phyloP scores from a whole-genome alignment of 2,113 vertebrate genomes.

The Corythornis cristatus region DNA sequence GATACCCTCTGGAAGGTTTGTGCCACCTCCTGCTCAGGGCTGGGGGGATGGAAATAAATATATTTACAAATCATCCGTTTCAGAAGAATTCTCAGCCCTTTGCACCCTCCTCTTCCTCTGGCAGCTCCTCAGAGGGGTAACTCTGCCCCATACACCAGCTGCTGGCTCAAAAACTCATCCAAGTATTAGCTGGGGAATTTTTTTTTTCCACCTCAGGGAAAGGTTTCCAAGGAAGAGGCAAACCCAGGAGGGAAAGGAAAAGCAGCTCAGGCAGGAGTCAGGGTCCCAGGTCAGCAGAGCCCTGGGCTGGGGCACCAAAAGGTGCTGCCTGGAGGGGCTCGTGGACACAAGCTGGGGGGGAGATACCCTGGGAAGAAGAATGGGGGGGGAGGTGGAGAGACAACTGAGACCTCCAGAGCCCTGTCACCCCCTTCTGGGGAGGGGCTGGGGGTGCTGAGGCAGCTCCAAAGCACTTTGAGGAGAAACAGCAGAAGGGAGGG shows the following conservation, averaged over 20 bases:
- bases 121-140: not conserved
- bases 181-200: not conserved
- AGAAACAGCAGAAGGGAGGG: not conserved
- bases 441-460: not conserved
- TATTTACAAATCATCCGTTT: not conserved
- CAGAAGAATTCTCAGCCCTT: not conserved
- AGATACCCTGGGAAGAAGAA: not conserved
- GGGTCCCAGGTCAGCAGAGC: not conserved
- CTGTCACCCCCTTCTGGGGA: not conserved
- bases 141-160: not conserved
- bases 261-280: not conserved
- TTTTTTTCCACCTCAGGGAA: not conserved
- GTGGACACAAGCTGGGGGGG: accelerated
- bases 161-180: not conserved
- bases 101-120: not conserved
- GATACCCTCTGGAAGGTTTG: not conserved
- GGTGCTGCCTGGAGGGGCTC: accelerated
- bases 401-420: not conserved
- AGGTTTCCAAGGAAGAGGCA: conserved; percentile 10
- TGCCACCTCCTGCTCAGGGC: not conserved
- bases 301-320: accelerated
- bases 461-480: not conserved
- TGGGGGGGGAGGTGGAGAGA: not conserved
- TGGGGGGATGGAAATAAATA: no score
- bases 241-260: not conserved